A percentile compares a stretch with the other conserved stretches of the same genome.
phyloP scores from a whole-genome alignment of 2,888 invertebrate species.

The Sisyra terminalis region DNA sequence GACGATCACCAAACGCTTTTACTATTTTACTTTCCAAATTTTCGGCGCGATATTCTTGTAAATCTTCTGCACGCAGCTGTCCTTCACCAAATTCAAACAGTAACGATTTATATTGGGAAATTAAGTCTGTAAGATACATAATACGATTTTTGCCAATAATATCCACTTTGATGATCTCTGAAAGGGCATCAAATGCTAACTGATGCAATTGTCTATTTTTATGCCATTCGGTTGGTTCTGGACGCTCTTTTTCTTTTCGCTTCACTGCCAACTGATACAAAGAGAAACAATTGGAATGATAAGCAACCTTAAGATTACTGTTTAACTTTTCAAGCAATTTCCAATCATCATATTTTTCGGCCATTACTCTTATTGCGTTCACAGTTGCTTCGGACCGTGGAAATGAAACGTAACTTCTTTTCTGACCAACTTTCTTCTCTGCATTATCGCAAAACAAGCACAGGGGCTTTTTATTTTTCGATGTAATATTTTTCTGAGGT shows the following conservation, averaged over 20 bases:
- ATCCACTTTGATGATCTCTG: conserved; percentile 11
- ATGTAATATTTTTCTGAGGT: too few species aligned
- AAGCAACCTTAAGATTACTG: conserved; percentile 28
- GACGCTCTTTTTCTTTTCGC: neutral
- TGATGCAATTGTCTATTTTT: conserved; percentile 12
- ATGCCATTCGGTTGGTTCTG: conserved; percentile 7
- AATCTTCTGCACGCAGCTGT: neutral
- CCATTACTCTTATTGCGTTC: too few species aligned
- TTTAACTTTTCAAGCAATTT: neutral
- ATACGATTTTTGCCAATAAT: conserved; percentile 14
- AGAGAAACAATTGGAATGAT: conserved; percentile 19
- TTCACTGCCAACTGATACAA: conserved; percentile 7
- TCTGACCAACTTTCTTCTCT: too few species aligned
- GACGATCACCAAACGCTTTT: neutral
- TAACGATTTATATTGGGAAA: conserved; percentile 2
- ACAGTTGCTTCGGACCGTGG: too few species aligned
- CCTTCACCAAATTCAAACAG: neutral
- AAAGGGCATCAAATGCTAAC: conserved; percentile 12
- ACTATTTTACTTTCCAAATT: neutral
- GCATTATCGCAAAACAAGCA: too few species aligned
- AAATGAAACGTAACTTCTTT: too few species aligned
- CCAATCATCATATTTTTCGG: too few species aligned
- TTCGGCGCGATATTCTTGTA: neutral
- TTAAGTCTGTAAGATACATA: conserved; percentile 11
- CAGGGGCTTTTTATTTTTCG: too few species aligned